These are phyloP conservation scores for Hyles euphorbiae DNA, from an alignment of 1,140 invertebrate species.

Conservation along the genomic window DNA sequence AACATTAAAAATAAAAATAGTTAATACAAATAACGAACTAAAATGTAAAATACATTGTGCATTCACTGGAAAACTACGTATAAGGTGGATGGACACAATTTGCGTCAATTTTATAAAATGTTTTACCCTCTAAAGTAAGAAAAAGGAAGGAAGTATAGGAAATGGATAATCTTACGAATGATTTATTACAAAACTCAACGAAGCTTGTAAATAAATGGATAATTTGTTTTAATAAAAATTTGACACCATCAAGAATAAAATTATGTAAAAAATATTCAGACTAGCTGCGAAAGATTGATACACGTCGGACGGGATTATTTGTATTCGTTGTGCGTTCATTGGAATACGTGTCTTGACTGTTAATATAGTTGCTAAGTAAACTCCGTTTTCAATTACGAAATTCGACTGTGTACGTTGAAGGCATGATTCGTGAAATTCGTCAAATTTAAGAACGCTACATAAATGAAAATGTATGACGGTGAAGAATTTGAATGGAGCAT, in stretches of 20 bases:
- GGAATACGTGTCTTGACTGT: constrained; percentile 36
- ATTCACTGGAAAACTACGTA: too few relatives aligned
- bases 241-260: constrained; percentile 11
- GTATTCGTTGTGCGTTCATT: constrained; percentile 49
- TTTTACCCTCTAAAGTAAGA: too few relatives aligned
- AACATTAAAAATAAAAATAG: too few relatives aligned
- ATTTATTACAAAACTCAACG: not conserved
- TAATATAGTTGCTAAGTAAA: constrained; percentile 51
- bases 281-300: constrained; percentile 39
- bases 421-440: constrained; percentile 29
- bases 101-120: too few relatives aligned
- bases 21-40: too few relatives aligned
- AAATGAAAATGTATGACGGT: constrained; percentile 11
- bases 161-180: not conserved
- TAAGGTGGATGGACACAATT: too few relatives aligned
- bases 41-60: too few relatives aligned
- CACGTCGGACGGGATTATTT: constrained; percentile 40
- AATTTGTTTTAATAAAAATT: constrained; percentile 8
- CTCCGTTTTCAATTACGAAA: constrained; percentile 52
- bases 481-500: constrained; percentile 30
- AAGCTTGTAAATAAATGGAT: not conserved
- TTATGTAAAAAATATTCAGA: constrained; percentile 28
- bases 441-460: constrained; percentile 17
- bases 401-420: constrained; percentile 29
- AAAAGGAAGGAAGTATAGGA: too few relatives aligned